Evolutionary conservation across 2,888 invertebrate species (phyloP).

Genomic region (Plagodis pulveraria): DNA sequence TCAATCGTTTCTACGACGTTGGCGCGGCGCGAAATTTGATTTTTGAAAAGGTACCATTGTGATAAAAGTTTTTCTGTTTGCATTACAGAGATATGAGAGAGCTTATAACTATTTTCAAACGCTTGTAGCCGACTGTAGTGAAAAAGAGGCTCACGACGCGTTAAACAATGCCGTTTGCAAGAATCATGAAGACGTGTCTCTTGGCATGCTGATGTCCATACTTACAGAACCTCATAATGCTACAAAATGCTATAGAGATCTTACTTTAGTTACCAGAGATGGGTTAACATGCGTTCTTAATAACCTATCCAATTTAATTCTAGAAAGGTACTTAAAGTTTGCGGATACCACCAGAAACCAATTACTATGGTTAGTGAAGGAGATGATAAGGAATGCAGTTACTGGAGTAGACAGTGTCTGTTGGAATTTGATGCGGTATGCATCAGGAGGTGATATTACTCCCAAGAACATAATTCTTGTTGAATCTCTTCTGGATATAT

Average conservation of each 20-base stretch:
- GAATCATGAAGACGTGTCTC: conserved; percentile 96
- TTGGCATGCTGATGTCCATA: conserved; percentile 95
- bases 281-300: conserved; percentile 93
- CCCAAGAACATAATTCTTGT: conserved; percentile 94
- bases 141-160: conserved; percentile 97
- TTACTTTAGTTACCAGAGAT: conserved; percentile 95
- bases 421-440: conserved; percentile 96
- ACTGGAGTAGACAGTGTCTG: conserved; percentile 94
- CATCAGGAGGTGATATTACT: conserved; percentile 97
- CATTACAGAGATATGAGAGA: conserved; percentile 94
- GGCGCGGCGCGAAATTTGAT: conserved; percentile 80
- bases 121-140: conserved; percentile 93
- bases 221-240: conserved; percentile 94
- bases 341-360: conserved; percentile 93
- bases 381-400: conserved; percentile 96
- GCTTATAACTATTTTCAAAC: conserved; percentile 91
- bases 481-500: conserved; percentile 96
- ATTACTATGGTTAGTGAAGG: conserved; percentile 95
- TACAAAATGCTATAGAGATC: conserved; percentile 94
- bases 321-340: conserved; percentile 95
- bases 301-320: conserved; percentile 92
- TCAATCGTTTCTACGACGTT: conserved; percentile 72
- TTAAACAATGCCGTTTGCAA: conserved; percentile 95
- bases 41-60: conserved; percentile 45
- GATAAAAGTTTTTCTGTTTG: conserved; percentile 46